These are phyloP conservation scores for Dysdera silvatica DNA, from an alignment of 1,140 invertebrate species.

Conservation along the genomic window DNA sequence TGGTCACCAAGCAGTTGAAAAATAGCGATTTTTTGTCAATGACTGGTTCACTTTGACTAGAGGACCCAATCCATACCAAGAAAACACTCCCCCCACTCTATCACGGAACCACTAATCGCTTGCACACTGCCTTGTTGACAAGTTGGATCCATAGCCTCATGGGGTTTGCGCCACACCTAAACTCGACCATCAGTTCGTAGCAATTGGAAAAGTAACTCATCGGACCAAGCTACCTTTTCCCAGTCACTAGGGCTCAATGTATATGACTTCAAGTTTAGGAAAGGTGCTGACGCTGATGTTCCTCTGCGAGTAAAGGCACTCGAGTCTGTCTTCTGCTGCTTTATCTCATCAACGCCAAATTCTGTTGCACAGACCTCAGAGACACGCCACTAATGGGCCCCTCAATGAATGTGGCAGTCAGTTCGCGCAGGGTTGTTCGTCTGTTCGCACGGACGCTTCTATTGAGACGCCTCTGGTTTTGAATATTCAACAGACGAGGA, in stretches of 20 bases:
- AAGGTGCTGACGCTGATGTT: not conserved
- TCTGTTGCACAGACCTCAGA: too few relatives aligned
- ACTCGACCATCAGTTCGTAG: not conserved
- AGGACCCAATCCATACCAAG: not conserved
- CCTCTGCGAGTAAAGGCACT: not conserved
- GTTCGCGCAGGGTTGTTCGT: too few relatives aligned
- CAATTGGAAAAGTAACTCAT: constrained; percentile 9
- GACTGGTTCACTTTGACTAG: not conserved
- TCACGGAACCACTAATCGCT: not conserved
- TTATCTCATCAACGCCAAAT: too few relatives aligned
- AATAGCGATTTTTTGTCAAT: not conserved
- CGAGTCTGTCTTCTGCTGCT: not conserved
- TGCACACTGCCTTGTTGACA: too few relatives aligned
- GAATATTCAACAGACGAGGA: too few relatives aligned
- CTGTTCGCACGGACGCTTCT: too few relatives aligned
- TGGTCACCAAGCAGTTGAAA: not conserved
- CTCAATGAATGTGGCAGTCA: too few relatives aligned
- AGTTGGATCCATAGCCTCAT: constrained; percentile 10
- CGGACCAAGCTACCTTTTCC: constrained; percentile 9
- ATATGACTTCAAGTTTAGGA: not conserved
- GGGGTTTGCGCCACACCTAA: not conserved
- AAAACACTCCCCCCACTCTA: not conserved
- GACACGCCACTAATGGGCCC: too few relatives aligned
- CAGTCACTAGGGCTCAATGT: not conserved
- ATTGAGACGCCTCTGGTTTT: too few relatives aligned